Conservation (phyloP, 2,113 vertebrate genomes). For the Sminthopsis crassicaudata region DNA sequence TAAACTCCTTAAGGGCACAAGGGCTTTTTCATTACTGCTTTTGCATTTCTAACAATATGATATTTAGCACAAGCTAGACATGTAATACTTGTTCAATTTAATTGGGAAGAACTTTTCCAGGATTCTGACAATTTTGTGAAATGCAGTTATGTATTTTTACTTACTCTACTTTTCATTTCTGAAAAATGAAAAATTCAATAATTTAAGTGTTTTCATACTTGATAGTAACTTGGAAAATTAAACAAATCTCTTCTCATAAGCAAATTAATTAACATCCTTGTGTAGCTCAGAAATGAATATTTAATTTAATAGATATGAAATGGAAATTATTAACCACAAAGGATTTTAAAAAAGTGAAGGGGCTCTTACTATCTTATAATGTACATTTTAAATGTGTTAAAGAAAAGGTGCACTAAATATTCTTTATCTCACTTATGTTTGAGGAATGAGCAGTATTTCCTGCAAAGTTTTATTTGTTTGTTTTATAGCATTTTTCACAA, state of each 20-base stretch:
- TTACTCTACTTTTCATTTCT: conserved; percentile 4
- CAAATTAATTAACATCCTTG: conserved; percentile 15
- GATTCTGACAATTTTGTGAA: conserved; percentile 11
- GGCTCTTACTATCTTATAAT: not conserved
- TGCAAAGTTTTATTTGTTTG: not conserved
- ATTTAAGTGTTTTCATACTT: not conserved
- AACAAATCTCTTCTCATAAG: conserved; percentile 18
- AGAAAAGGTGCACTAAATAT: not conserved
- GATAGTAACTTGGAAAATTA: not conserved
- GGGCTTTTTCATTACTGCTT: not conserved
- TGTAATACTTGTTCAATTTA: not conserved
- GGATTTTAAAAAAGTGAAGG: not conserved
- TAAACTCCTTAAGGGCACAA: not conserved
- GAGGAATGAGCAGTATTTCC: not conserved
- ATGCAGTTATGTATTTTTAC: not conserved
- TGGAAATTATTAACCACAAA: not conserved
- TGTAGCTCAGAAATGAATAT: not conserved
- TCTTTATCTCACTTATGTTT: not conserved
- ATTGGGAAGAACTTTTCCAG: not conserved
- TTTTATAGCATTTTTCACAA: not conserved
- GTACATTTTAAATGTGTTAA: not conserved
- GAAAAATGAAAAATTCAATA: conserved; percentile 8
- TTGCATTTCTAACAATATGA: not conserved
- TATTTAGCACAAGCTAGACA: not conserved
- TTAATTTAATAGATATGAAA: not conserved